Evolutionary conservation across 2,113 vertebrate genomes (phyloP).

Genomic region (Hippocampus guttulatus): DNA sequence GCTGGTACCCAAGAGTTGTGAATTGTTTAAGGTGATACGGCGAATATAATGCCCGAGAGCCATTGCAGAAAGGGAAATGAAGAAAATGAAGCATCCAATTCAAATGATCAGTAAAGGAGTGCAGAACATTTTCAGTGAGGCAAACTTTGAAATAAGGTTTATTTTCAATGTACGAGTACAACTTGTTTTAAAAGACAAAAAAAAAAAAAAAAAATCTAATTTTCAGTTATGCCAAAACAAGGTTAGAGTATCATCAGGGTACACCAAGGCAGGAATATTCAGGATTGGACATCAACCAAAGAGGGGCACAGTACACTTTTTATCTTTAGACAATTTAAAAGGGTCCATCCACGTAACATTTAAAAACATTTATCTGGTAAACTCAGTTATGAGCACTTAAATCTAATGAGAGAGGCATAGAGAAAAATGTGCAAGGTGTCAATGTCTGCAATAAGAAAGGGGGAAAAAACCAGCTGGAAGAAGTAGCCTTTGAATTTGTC

Average conservation of each 20-base stretch:
- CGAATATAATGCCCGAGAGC: too few relatives aligned
- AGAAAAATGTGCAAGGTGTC: conserved; percentile 9
- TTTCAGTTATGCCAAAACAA: conserved; percentile 27
- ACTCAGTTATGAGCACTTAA: conserved; percentile 4
- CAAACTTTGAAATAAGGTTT: conserved; percentile 65
- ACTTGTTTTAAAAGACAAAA: conserved; percentile 62
- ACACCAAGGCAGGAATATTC: conserved; percentile 9
- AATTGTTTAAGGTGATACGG: too few relatives aligned
- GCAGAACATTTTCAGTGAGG: conserved; percentile 26
- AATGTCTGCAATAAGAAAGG: conserved; percentile 2
- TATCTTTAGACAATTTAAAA: conserved; percentile 49
- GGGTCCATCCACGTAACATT: conserved; percentile 41
- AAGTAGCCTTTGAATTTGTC: background rate
- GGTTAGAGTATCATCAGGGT: background rate
- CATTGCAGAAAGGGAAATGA: too few relatives aligned
- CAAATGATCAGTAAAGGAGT: background rate
- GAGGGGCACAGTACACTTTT: conserved; percentile 23
- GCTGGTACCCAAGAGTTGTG: too few relatives aligned
- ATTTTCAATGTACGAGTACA: conserved; percentile 67
- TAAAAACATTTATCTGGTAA: conserved; percentile 44
- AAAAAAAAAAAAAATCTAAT: too few relatives aligned
- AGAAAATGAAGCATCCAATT: background rate
- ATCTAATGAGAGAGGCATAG: background rate
- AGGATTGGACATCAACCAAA: conserved; percentile 18
- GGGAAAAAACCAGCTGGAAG: background rate